Conservation (phyloP, 2,797 vertebrate genomes). For the Pterois miles region DNA sequence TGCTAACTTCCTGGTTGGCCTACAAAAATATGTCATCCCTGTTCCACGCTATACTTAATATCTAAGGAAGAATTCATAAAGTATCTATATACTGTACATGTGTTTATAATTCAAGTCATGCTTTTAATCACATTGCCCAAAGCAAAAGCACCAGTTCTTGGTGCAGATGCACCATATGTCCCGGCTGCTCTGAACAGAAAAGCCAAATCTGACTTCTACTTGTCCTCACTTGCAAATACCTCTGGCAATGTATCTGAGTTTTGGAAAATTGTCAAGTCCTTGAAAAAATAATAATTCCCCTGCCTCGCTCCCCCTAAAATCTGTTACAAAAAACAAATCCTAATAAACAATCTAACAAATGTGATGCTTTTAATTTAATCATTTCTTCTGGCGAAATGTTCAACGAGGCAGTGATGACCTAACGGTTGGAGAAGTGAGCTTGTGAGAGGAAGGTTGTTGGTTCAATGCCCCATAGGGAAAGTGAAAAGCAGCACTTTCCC, state of each 20-base stretch:
- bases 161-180: constrained; percentile 2
- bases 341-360: background rate
- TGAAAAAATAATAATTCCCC: background rate
- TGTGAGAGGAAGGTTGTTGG: background rate
- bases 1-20: background rate
- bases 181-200: constrained; percentile 3
- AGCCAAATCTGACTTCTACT: background rate
- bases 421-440: background rate
- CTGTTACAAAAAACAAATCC: background rate
- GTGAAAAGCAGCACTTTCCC: background rate
- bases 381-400: background rate
- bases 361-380: background rate
- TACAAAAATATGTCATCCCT: background rate
- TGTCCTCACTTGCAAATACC: background rate
- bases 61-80: background rate
- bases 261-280: background rate
- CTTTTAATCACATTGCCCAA: constrained; percentile 10
- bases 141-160: background rate
- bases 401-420: background rate
- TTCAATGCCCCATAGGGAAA: background rate
- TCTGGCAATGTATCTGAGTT: background rate
- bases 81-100: background rate
- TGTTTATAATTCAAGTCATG: constrained; percentile 8
- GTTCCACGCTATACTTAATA: background rate
- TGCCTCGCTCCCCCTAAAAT: background rate